Base-by-base conservation (phyloP, 2,797 vertebrate genomes). In the Loris lydekkerianus region DNA sequence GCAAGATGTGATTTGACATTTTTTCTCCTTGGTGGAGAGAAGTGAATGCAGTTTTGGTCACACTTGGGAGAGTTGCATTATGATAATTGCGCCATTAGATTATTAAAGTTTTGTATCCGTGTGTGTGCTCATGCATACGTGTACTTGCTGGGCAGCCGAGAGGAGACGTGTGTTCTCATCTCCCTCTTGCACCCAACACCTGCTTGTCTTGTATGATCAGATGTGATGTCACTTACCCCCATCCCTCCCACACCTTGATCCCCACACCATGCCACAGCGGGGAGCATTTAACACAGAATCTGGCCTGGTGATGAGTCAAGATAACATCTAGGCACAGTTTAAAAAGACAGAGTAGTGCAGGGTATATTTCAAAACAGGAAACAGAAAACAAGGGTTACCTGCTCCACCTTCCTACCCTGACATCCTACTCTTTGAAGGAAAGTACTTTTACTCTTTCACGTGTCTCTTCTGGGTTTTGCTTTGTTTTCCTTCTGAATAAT, bases 91-190 rank as follows among this genome's bases (percentile, higher is more conserved):
- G 31, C 29, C 43, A 13, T 72, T 84, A 14, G 43, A 61, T 70
- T 58, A 40, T 10, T 83, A 65, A 18, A 78, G 0, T 10, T 23
- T 37, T 43, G 2, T 10, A 0, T 0, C 0, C 10, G 2, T 15
- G 25, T 70, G 27, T 86, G 14, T 1, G 2, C 40, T 43, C 10
- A 2, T 1, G 25, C 73, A 25, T 75, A 61, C 25, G 2, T 1
- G 3, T 29, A 58, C 56, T 34, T 18, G 4, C 53, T 17, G 65
- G 72, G 17, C 49, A 53, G 29, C 83, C 46, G 56, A 27, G 34
- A 17, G 27, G 65, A 70, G 61, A 67, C 43, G 5, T 25, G 23
- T 3, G 1, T 80, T 87, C 69, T 82, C 43, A 56, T 21, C 21
- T 65, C 18, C 83, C 21, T 75, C 49, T 73, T 27, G 13, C 5